These are phyloP conservation scores for Melinaea menophilus DNA, from an alignment of 2,888 invertebrate species.

Conservation along the genomic window DNA sequence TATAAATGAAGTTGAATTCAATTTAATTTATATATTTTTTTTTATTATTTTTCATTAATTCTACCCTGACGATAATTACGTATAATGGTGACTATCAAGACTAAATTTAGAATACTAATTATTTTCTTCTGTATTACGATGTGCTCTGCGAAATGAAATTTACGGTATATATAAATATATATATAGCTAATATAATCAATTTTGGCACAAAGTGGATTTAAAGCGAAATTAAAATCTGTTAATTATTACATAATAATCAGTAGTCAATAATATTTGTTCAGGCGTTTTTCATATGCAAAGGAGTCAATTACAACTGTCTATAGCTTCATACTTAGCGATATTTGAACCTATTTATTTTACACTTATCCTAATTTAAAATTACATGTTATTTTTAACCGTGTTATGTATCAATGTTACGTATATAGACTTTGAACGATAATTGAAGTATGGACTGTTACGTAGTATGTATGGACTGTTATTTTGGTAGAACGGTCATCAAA, in stretches of 20 bases:
- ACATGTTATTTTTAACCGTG: slow-evolving; percentile 76
- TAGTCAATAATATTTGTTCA: not conserved
- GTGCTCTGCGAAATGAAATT: slow-evolving; percentile 27
- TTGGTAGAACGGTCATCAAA: slow-evolving; percentile 61
- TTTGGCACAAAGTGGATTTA: slow-evolving; percentile 72
- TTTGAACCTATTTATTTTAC: slow-evolving; percentile 71
- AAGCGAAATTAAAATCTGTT: slow-evolving; percentile 43
- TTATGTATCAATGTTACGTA: slow-evolving; percentile 77
- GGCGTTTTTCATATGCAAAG: not conserved
- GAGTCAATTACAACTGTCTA: not conserved
- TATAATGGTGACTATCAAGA: slow-evolving; percentile 85
- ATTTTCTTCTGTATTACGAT: slow-evolving; percentile 69
- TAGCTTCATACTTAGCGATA: slow-evolving; percentile 25
- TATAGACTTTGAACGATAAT: slow-evolving; percentile 76
- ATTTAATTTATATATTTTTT: slow-evolving; percentile 62
- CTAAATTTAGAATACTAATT: slow-evolving; percentile 65
- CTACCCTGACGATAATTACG: slow-evolving; percentile 93
- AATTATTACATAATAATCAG: slow-evolving; percentile 2
- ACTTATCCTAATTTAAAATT: slow-evolving; percentile 74
- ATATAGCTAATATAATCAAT: slow-evolving; percentile 41
- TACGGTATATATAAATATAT: not conserved
- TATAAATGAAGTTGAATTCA: slow-evolving; percentile 65
- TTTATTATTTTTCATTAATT: slow-evolving; percentile 59
- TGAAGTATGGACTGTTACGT: slow-evolving; percentile 54
- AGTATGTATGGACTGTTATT: slow-evolving; percentile 64